Percentiles rank a stretch among this genome's conserved stretches.
phyloP scores from a whole-genome alignment of 64 coral and sea anemone species.

The Trachythela sp. region DNA sequence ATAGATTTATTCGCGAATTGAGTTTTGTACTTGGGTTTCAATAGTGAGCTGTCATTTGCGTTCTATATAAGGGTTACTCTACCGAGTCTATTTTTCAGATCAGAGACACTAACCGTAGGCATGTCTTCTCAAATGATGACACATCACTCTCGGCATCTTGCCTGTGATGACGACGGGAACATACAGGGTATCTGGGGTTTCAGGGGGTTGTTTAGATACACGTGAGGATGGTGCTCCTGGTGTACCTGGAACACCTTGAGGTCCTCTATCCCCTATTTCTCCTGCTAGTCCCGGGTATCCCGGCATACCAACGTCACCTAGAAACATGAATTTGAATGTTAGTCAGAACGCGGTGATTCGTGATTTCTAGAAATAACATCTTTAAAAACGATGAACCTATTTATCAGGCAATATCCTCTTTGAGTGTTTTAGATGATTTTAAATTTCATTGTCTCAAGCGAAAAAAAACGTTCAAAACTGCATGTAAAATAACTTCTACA shows the following conservation, averaged over 20 bases:
- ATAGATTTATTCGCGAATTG: too few relatives aligned
- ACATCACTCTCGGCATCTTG: background rate
- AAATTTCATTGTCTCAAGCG: too few relatives aligned
- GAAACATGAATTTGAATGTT: background rate
- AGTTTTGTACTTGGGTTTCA: too few relatives aligned
- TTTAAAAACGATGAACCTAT: too few relatives aligned
- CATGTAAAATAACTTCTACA: too few relatives aligned
- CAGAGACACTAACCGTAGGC: background rate
- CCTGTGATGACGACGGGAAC: background rate
- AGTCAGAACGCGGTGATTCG: background rate
- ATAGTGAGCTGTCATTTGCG: too few relatives aligned
- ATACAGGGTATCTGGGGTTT: background rate
- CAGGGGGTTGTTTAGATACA: background rate
- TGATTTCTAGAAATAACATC: too few relatives aligned
- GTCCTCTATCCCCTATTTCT: background rate
- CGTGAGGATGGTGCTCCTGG: background rate
- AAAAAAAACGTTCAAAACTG: too few relatives aligned
- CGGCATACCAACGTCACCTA: background rate
- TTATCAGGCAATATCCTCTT: too few relatives aligned
- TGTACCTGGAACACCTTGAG: background rate
- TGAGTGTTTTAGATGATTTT: too few relatives aligned
- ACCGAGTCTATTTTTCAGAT: too few relatives aligned
- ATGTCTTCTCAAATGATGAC: background rate
- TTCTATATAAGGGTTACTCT: too few relatives aligned
- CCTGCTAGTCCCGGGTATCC: background rate